Evolutionary conservation across 92 coral and sea anemone species (phyloP).

Genomic region (Epizoanthus fatuus): DNA sequence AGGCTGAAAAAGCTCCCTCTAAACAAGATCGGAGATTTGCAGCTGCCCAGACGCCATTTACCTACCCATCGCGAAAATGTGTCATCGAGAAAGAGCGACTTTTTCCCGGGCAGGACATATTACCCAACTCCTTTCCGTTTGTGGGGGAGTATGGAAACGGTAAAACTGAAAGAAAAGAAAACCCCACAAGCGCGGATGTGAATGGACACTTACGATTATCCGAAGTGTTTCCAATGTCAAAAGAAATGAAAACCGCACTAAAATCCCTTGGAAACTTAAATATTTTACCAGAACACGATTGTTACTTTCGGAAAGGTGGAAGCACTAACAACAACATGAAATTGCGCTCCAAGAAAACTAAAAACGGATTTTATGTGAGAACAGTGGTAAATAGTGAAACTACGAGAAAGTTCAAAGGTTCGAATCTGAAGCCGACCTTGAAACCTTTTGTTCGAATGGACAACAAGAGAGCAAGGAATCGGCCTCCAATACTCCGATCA

Average conservation of each 20-base stretch:
- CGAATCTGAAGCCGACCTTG: background rate
- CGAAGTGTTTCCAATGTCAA: slow-evolving; percentile 28
- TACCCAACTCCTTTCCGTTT: background rate
- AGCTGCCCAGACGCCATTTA: slow-evolving; percentile 2
- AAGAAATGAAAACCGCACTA: slow-evolving; percentile 5
- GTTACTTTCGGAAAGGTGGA: background rate
- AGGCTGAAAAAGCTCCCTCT: no score
- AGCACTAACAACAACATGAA: background rate
- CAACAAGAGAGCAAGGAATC: background rate
- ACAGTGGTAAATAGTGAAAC: background rate
- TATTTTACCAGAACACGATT: slow-evolving; percentile 3
- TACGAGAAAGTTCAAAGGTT: background rate
- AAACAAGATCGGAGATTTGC: background rate
- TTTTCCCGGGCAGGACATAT: background rate
- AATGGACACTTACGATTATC: background rate
- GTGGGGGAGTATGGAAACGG: background rate
- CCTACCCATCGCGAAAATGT: background rate
- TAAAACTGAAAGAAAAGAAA: background rate
- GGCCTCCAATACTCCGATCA: background rate
- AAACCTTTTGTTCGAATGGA: background rate
- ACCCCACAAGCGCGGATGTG: background rate
- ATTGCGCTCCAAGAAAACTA: background rate
- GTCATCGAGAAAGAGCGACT: background rate
- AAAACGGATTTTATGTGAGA: background rate
- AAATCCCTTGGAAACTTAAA: slow-evolving; percentile 21